phyloP scores from a whole-genome alignment of 1,140 invertebrate genomes.

The Orchestia grillus region DNA sequence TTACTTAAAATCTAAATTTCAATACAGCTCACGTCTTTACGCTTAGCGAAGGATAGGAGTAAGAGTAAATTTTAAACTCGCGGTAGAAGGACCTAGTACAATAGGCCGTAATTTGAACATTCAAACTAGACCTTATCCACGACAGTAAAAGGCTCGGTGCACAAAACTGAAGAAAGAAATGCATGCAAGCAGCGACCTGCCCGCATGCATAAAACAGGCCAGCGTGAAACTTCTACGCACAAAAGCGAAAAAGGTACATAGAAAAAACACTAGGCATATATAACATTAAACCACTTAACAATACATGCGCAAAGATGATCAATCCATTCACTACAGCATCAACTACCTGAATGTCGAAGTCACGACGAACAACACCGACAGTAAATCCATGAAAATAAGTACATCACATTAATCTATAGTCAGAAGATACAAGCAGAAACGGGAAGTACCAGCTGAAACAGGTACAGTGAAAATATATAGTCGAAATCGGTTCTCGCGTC shows the following conservation, averaged over 20 bases:
- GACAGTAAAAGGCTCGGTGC: not conserved
- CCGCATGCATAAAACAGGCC: not conserved
- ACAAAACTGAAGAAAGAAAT: not conserved
- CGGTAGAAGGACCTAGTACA: not conserved
- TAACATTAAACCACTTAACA: conserved; percentile 10
- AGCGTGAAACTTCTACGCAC: not conserved
- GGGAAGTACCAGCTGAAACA: not conserved
- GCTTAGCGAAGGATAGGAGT: not conserved
- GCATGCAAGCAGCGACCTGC: not conserved
- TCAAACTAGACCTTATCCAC: not conserved
- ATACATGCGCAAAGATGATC: not conserved
- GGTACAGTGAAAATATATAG: not conserved
- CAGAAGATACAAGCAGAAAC: not conserved
- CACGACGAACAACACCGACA: not conserved
- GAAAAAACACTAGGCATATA: not conserved
- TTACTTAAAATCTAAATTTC: not conserved
- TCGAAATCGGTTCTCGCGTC: not conserved
- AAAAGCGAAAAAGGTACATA: not conserved
- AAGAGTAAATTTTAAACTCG: not conserved
- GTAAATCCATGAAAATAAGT: not conserved
- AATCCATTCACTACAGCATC: not conserved
- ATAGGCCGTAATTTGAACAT: not conserved
- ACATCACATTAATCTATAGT: not conserved
- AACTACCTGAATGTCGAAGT: not conserved
- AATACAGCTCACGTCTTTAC: not conserved